These are phyloP conservation scores for Heteromurus nitidus DNA, from an alignment of 2,888 invertebrate species.

Conservation along the genomic window DNA sequence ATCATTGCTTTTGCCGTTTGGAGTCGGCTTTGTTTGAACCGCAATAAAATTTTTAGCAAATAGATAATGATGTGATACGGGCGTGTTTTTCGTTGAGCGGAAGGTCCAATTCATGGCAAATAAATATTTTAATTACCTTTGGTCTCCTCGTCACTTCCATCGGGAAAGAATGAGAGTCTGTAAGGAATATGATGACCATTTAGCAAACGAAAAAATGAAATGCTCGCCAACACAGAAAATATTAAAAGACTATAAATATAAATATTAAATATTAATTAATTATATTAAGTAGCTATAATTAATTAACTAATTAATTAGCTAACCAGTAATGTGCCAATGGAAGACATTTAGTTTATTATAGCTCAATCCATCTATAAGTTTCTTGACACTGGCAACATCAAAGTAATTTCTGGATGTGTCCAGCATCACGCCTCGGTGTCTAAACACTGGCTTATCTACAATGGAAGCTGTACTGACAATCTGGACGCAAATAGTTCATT, in stretches of 20 bases:
- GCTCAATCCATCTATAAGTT: slow-evolving; percentile 77
- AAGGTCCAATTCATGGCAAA: no score
- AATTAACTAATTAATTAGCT: neutral
- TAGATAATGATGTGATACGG: no score
- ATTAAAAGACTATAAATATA: no score
- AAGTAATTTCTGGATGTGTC: slow-evolving; percentile 81
- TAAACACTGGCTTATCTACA: slow-evolving; percentile 78
- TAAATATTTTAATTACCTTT: slow-evolving; percentile 72
- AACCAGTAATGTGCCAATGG: slow-evolving; percentile 76
- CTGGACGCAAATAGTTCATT: slow-evolving; percentile 18
- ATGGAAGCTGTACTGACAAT: slow-evolving; percentile 73
- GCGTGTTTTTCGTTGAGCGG: no score
- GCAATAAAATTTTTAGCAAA: no score
- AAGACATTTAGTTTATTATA: slow-evolving; percentile 78
- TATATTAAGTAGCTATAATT: no score
- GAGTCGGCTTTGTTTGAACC: no score
- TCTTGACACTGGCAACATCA: slow-evolving; percentile 75
- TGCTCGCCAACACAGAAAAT: no score
- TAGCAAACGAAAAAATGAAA: no score
- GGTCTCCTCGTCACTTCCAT: slow-evolving; percentile 75
- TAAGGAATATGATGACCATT: no score
- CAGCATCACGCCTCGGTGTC: slow-evolving; percentile 78
- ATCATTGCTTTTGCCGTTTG: no score
- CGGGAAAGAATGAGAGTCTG: slow-evolving; percentile 78
- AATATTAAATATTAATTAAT: no score